A percentile compares a stretch with the other conserved stretches of the same genome.
phyloP scores from a whole-genome alignment of 2,888 invertebrate genomes.

The Octonoba sinensis region DNA sequence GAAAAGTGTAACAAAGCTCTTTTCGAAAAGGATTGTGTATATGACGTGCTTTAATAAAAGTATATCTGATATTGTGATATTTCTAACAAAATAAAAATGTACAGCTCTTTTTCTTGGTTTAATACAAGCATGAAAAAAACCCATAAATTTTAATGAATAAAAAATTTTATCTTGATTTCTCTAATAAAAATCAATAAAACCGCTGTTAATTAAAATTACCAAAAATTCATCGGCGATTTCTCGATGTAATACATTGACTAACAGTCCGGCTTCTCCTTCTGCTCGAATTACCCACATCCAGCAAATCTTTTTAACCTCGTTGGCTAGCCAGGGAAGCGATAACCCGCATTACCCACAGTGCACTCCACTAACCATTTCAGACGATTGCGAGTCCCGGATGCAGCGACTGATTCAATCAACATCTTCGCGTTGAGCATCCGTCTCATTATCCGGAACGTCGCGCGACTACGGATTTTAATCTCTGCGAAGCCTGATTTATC shows the following conservation, averaged over 20 bases:
- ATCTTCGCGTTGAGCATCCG: slow-evolving; percentile 31
- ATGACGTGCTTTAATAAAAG: too few relatives aligned
- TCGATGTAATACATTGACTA: too few relatives aligned
- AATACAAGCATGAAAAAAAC: too few relatives aligned
- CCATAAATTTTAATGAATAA: not conserved
- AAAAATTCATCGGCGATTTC: too few relatives aligned
- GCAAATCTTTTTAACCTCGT: too few relatives aligned
- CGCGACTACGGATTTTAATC: slow-evolving; percentile 45
- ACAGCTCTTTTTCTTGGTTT: too few relatives aligned
- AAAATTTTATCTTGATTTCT: not conserved
- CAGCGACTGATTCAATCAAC: slow-evolving; percentile 40
- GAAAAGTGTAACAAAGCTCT: too few relatives aligned
- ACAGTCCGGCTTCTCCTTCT: not conserved
- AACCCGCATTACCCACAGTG: too few relatives aligned
- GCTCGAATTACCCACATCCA: not conserved
- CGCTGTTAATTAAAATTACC: not conserved
- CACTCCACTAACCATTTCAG: slow-evolving; percentile 17
- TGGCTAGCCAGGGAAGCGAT: too few relatives aligned
- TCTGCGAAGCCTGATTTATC: slow-evolving; percentile 55
- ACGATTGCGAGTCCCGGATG: slow-evolving; percentile 17
- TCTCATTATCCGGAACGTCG: slow-evolving; percentile 46
- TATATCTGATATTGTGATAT: too few relatives aligned
- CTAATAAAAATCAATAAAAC: not conserved
- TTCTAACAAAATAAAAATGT: too few relatives aligned
- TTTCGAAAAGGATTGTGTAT: too few relatives aligned